phyloP scores from a whole-genome alignment of 2,797 vertebrate genomes.

The Sebastes taczanowskii region DNA sequence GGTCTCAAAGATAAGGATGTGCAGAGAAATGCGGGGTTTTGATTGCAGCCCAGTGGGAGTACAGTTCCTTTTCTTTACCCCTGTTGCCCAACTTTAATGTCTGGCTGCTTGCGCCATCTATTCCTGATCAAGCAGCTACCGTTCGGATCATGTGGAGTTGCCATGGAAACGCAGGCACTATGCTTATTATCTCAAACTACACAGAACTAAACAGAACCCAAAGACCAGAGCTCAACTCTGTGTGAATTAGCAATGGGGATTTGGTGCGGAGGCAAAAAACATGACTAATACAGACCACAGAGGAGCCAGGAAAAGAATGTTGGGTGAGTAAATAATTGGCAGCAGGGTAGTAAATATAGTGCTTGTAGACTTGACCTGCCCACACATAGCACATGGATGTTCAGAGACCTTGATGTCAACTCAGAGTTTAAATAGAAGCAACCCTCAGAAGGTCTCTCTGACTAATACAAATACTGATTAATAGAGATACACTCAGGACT shows the following conservation, averaged over 20 bases:
- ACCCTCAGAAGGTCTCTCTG: constrained; percentile 44
- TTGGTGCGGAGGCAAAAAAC: constrained; percentile 62
- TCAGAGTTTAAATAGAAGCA: constrained; percentile 53
- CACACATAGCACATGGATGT: constrained; percentile 46
- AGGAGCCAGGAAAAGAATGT: constrained; percentile 59
- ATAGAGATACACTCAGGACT: constrained; percentile 27
- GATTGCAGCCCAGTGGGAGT: constrained; percentile 1
- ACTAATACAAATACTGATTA: constrained; percentile 51
- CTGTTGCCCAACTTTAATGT: constrained; percentile 47
- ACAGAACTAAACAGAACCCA: constrained; percentile 48
- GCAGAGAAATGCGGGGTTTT: constrained; percentile 3
- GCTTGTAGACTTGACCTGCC: constrained; percentile 47
- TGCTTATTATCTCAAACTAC: constrained; percentile 77
- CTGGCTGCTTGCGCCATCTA: constrained; percentile 49
- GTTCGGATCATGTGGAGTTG: constrained; percentile 78
- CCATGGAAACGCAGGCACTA: constrained; percentile 81
- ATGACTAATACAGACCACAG: constrained; percentile 66
- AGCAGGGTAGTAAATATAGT: constrained; percentile 72
- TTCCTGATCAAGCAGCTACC: constrained; percentile 70
- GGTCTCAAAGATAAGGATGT: neutral
- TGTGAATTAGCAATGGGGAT: constrained; percentile 48
- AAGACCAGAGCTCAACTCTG: constrained; percentile 55
- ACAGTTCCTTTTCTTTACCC: constrained; percentile 9
- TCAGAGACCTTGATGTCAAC: constrained; percentile 53
- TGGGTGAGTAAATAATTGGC: constrained; percentile 69